These are phyloP conservation scores for Thumatha senex DNA, from an alignment of 2,888 invertebrate genomes.

Conservation along the genomic window DNA sequence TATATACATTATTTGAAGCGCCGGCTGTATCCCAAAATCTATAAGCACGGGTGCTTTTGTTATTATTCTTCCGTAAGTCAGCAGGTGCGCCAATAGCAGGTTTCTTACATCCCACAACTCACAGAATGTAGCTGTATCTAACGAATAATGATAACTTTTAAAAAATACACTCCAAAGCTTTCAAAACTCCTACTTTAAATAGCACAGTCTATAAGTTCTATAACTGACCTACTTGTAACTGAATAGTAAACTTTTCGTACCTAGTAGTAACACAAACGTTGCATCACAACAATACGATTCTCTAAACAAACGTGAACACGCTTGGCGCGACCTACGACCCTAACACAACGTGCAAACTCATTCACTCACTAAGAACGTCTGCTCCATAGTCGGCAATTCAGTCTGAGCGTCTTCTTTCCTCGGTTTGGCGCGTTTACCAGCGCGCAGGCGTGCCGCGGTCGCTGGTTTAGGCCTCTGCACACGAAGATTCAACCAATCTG, in stretches of 20 bases:
- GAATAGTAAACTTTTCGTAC: conserved; percentile 28
- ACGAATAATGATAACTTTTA: too few species aligned
- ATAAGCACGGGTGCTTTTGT: too few species aligned
- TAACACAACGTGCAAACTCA: conserved; percentile 40
- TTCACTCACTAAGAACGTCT: conserved; percentile 71
- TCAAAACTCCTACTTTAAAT: too few species aligned
- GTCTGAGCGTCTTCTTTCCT: conserved; percentile 42
- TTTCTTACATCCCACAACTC: too few species aligned
- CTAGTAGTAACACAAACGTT: conserved; percentile 17
- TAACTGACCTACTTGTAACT: conserved; percentile 34
- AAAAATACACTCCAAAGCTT: too few species aligned
- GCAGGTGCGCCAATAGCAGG: too few species aligned
- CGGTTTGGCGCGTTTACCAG: conserved; percentile 59
- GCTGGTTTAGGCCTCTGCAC: conserved; percentile 67
- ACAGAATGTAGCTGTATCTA: too few species aligned
- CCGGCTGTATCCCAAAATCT: too few species aligned
- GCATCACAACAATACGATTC: conserved; percentile 27
- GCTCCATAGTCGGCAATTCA: conserved; percentile 39
- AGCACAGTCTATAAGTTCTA: neutral
- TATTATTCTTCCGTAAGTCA: too few species aligned
- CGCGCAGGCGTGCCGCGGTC: conserved; percentile 63
- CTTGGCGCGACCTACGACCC: conserved; percentile 44
- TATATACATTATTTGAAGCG: too few species aligned
- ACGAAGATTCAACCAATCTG: conserved; percentile 73
- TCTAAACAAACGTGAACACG: conserved; percentile 42